Evolutionary conservation across 2,797 vertebrate species (phyloP), one percentile per base, ranked within the genome.

Genomic region (Tragopan temminckii): DNA sequence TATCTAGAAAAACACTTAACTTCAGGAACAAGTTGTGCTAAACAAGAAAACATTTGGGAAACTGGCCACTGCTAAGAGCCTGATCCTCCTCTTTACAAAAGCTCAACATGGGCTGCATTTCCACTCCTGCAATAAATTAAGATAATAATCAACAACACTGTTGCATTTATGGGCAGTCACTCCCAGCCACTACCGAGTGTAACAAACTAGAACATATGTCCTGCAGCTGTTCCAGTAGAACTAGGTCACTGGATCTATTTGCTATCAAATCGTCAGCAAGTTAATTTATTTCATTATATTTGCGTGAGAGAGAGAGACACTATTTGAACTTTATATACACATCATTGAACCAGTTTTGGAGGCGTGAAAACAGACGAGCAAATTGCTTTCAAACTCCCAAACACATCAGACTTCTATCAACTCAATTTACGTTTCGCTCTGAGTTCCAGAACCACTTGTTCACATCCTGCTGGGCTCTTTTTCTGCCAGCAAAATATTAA

Each of bases 161-260:
- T 7, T 48, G 50, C 57, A 67, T 33, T 75, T 63, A 64, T 2
- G 33, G 55, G 40, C 76, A 71, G 58, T 53, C 53, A 50, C 48
- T 71, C 59, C 21, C 52, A 64, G 86, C 38, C 71, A 53, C 43
- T 63, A 69, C 53, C 31, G 66, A 80, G 29, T 46, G 46, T 9
- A 88, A 52, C 91, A 57, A 75, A 46, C 38, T 43, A 61, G 53
- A 92, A 71, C 69, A 82, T 66, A 64, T 90, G 77, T 79, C 92
- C 92, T 76, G 71, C 74, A 68, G 94, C 94, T 83, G 84, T 42
- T 87, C 25, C 59, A 82, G 45, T 31, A 64, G 55, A 87, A 89
- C 66, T 15, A 77, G 83, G 53, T 46, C 80, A 76, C 1, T 1
- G 55, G 58, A 86, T 92, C 62, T 36, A 72, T 69, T 50, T 50